Evolutionary conservation across 2,113 vertebrate genomes (phyloP).

Genomic region (Barbus barbus): DNA sequence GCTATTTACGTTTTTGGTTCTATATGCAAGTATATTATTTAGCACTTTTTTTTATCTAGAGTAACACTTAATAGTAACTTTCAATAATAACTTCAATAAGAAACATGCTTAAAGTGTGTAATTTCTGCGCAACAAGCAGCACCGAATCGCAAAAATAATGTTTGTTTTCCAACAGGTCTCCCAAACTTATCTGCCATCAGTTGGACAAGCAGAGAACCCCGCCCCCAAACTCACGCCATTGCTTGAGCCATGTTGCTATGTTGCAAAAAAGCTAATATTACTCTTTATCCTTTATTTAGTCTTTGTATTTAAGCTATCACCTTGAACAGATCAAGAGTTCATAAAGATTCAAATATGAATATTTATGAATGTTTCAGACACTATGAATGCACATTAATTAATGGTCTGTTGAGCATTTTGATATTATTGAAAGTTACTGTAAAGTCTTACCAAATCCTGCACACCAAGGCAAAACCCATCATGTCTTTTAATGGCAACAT

Average conservation of each 20-base stretch:
- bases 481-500: background rate
- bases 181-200: too few species aligned
- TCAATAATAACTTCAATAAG: background rate
- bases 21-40: background rate
- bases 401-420: background rate
- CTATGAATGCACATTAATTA: background rate
- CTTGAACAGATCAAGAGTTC: background rate
- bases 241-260: background rate
- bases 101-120: background rate
- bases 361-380: background rate
- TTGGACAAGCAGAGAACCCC: too few species aligned
- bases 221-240: too few species aligned
- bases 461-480: background rate
- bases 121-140: background rate
- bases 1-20: constrained; percentile 24
- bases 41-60: too few species aligned
- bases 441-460: background rate
- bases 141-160: background rate
- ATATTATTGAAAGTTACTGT: constrained; percentile 8
- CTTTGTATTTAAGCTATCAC: background rate
- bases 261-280: background rate
- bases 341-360: background rate
- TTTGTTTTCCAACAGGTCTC: background rate
- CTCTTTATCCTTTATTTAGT: background rate
- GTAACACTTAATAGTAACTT: constrained; percentile 24